Percentiles rank a stretch among this genome's conserved stretches.
Conservation (phyloP, 2,113 vertebrate genomes). For the Ariopsis seemanni region DNA sequence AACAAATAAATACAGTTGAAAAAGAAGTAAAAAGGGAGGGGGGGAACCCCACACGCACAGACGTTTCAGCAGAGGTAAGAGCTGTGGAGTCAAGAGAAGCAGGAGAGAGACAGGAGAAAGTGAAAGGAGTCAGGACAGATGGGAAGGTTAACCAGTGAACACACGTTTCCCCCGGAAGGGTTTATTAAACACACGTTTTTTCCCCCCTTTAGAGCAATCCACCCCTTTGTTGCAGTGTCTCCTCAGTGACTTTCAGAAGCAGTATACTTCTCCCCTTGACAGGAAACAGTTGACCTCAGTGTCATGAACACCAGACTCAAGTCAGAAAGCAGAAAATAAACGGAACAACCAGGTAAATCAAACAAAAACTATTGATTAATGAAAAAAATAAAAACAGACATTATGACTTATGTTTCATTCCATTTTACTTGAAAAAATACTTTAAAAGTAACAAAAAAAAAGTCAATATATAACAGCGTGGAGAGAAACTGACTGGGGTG, state of each 20-base stretch:
- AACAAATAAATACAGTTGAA: constrained; percentile 56
- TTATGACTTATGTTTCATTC: constrained; percentile 60
- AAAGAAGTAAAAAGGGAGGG: constrained; percentile 38
- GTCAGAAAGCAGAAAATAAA: background rate
- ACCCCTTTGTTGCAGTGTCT: background rate
- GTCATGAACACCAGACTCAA: background rate
- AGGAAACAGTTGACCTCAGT: background rate
- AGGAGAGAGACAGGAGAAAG: background rate
- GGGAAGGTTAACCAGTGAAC: constrained; percentile 19
- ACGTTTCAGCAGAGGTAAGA: constrained; percentile 5
- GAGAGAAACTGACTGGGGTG: constrained; percentile 36
- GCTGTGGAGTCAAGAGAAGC: background rate
- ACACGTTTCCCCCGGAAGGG: background rate
- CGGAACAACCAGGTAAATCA: background rate
- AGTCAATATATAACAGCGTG: constrained; percentile 67
- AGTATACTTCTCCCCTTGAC: background rate
- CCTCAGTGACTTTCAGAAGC: background rate
- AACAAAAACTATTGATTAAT: constrained; percentile 24
- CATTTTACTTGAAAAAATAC: constrained; percentile 81
- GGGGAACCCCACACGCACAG: constrained; percentile 21
- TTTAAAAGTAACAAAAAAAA: constrained; percentile 77
- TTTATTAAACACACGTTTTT: constrained; percentile 25
- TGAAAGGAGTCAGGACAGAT: background rate
- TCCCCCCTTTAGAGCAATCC: background rate
- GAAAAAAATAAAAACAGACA: constrained; percentile 62